phyloP scores from a whole-genome alignment of 2,113 vertebrate genomes.

The Gnathonemus longibarbis region DNA sequence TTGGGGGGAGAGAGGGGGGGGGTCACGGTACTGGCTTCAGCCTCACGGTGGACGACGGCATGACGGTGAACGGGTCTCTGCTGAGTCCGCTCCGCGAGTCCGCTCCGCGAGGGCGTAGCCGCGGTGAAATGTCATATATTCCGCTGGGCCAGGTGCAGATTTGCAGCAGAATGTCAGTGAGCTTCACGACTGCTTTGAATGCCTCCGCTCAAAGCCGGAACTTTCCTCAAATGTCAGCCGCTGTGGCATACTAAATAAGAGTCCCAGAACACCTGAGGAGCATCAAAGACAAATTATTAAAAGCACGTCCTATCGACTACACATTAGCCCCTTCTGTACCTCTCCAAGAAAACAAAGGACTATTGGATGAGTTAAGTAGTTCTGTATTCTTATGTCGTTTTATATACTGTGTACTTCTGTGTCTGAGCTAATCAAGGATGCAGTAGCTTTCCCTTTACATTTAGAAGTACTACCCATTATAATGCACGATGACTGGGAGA shows the following conservation, averaged over 20 bases:
- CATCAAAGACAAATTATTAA: slow-evolving; percentile 14
- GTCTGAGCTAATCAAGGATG: too few species aligned
- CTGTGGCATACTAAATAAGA: background rate
- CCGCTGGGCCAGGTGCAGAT: slow-evolving; percentile 13
- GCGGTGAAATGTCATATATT: slow-evolving; percentile 19
- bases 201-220: background rate
- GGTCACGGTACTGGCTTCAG: background rate
- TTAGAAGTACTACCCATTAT: background rate
- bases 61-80: background rate
- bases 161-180: slow-evolving; percentile 12
- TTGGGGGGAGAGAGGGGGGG: background rate
- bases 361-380: background rate
- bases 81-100: background rate
- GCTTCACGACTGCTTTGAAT: slow-evolving; percentile 10
- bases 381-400: background rate
- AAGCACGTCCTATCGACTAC: background rate
- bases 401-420: background rate
- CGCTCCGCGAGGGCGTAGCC: background rate
- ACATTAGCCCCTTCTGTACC: background rate
- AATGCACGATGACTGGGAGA: background rate
- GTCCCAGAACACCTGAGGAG: background rate
- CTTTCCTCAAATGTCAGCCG: slow-evolving; percentile 16
- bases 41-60: background rate
- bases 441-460: background rate
- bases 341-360: background rate